phyloP scores from a whole-genome alignment of 2,113 vertebrate species.

The Apaloderma vittatum region DNA sequence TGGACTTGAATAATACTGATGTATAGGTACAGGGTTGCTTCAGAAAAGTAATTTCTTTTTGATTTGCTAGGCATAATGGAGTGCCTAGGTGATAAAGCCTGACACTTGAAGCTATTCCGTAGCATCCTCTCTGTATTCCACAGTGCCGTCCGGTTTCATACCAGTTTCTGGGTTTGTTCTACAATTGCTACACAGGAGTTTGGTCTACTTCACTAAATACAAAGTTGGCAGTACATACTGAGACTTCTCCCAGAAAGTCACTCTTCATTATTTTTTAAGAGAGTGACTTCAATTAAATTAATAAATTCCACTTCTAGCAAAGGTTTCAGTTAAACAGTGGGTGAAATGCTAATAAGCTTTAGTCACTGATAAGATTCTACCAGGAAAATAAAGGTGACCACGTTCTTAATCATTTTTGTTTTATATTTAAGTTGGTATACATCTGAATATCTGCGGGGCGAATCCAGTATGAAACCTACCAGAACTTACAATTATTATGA shows the following conservation, averaged over 20 bases:
- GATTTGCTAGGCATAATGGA: background rate
- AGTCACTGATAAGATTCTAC: background rate
- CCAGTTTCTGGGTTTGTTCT: background rate
- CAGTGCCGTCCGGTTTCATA: rapidly evolving
- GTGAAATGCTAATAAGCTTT: background rate
- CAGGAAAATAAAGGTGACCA: background rate
- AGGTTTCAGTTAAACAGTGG: background rate
- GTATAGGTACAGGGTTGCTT: background rate
- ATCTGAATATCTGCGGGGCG: background rate
- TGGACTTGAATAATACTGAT: background rate
- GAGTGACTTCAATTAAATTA: background rate
- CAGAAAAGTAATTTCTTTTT: background rate
- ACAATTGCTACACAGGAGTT: background rate
- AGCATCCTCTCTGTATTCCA: background rate
- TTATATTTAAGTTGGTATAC: background rate
- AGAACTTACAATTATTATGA: background rate
- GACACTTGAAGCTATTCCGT: background rate
- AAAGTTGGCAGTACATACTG: rapidly evolving
- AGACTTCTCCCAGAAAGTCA: background rate
- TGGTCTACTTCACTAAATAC: background rate
- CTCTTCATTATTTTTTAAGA: background rate
- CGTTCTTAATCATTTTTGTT: background rate
- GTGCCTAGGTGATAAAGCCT: background rate
- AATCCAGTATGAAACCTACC: background rate
- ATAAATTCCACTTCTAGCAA: background rate